Conservation (phyloP, 2,113 vertebrate species). For the Sorex fumeus region DNA sequence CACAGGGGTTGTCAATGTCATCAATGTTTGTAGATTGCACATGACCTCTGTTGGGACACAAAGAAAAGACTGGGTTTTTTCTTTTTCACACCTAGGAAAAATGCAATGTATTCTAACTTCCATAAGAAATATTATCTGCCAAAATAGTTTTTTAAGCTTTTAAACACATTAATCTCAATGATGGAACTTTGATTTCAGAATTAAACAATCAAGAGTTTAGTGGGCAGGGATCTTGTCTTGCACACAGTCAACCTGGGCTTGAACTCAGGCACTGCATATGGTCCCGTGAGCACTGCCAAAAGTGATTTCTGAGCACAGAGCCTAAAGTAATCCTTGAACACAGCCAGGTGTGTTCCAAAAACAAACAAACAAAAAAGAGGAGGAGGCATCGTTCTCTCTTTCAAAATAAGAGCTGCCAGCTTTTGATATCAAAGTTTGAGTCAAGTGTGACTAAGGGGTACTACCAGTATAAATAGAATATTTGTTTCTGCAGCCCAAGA, state of each 20-base stretch:
- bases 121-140: slow-evolving; percentile 73
- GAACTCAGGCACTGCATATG: too few relatives aligned
- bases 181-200: not conserved
- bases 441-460: not conserved
- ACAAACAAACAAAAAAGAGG: not conserved
- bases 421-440: not conserved
- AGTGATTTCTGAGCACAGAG: too few relatives aligned
- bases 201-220: too few relatives aligned
- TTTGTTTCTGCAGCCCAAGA: not conserved
- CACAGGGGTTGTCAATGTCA: slow-evolving; percentile 83
- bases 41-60: slow-evolving; percentile 84
- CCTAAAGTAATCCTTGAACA: too few relatives aligned
- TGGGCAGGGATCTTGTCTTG: too few relatives aligned
- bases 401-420: not conserved
- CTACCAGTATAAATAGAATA: not conserved
- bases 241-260: too few relatives aligned
- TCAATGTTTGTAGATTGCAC: slow-evolving; percentile 87
- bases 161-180: not conserved
- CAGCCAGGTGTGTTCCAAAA: too few relatives aligned
- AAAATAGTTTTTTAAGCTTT: slow-evolving; percentile 60
- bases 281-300: too few relatives aligned
- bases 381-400: not conserved
- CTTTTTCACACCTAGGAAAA: slow-evolving; percentile 39
- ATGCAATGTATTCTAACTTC: slow-evolving; percentile 46
- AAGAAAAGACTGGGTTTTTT: slow-evolving; percentile 60